Evolutionary conservation across 2,888 invertebrate species (phyloP).

Genomic region (Ennomos quercinarius): DNA sequence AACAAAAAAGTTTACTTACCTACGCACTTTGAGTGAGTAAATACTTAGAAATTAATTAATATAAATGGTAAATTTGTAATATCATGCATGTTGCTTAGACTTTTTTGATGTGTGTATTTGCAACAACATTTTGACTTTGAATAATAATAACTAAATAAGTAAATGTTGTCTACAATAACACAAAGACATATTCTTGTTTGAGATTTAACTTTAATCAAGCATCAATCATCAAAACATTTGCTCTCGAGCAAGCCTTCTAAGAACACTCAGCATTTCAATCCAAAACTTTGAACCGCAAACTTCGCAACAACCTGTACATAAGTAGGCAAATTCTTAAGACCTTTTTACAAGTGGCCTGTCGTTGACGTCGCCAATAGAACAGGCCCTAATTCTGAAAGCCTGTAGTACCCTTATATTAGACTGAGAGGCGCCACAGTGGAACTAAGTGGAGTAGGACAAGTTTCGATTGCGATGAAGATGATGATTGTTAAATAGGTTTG

Average conservation of each 20-base stretch:
- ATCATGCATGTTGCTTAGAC: too few relatives aligned
- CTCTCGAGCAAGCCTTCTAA: not conserved
- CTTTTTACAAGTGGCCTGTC: slow-evolving; percentile 41
- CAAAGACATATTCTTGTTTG: too few relatives aligned
- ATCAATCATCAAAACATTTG: too few relatives aligned
- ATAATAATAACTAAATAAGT: too few relatives aligned
- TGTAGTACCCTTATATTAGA: slow-evolving; percentile 31
- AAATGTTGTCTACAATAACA: too few relatives aligned
- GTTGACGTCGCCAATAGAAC: slow-evolving; percentile 35
- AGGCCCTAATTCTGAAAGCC: slow-evolving; percentile 28
- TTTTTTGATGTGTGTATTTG: too few relatives aligned
- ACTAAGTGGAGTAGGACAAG: slow-evolving; percentile 22
- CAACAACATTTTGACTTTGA: too few relatives aligned
- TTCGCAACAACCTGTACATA: slow-evolving; percentile 22
- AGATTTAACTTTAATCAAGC: too few relatives aligned
- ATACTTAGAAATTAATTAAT: too few relatives aligned
- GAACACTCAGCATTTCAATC: not conserved
- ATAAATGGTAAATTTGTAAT: too few relatives aligned
- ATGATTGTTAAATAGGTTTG: not conserved
- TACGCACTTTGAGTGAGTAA: too few relatives aligned
- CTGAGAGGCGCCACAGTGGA: slow-evolving; percentile 26
- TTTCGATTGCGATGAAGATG: slow-evolving; percentile 6
- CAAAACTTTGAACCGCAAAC: slow-evolving; percentile 1
- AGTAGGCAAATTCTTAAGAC: slow-evolving; percentile 19
- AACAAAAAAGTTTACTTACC: too few relatives aligned